phyloP scores from a whole-genome alignment of 30 jellyfish, hydroid and myxozoan genomes.

The Pelagia noctiluca region DNA sequence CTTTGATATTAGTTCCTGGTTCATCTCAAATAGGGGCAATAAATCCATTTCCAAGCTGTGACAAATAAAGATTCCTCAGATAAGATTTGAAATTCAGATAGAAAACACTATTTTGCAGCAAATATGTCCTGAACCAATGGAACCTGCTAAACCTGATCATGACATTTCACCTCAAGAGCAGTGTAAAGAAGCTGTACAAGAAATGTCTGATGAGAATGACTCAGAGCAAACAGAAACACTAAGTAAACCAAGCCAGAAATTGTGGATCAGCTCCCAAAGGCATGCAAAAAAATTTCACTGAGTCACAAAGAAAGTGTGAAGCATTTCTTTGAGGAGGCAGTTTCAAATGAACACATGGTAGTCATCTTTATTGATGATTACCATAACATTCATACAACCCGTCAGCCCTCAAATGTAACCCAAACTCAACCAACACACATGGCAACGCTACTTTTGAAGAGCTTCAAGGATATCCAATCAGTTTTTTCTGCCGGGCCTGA shows the following conservation, averaged over 20 bases:
- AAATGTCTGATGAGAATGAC: background rate
- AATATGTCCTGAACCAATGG: slow-evolving; percentile 10
- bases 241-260: slow-evolving; percentile 29
- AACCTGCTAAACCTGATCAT: slow-evolving; percentile 1
- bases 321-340: slow-evolving; percentile 14
- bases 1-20: too few relatives aligned
- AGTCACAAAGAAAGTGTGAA: slow-evolving; percentile 11
- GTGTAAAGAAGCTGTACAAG: too few relatives aligned
- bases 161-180: slow-evolving; percentile 9
- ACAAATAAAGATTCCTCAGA: background rate
- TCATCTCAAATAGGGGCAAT: background rate
- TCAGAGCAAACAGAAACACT: slow-evolving; percentile 14
- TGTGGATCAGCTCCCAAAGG: slow-evolving; percentile 17
- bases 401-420: background rate
- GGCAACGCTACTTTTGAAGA: slow-evolving; percentile 27
- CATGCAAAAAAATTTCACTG: background rate
- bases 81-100: background rate
- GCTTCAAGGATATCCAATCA: slow-evolving; percentile 8
- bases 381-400: slow-evolving; percentile 24
- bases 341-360: slow-evolving; percentile 9
- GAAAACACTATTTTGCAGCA: too few relatives aligned
- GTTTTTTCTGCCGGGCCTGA: slow-evolving; percentile 4
- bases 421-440: slow-evolving; percentile 30
- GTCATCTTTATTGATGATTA: slow-evolving; percentile 26
- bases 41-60: background rate